Evolutionary conservation across 2,888 invertebrate genomes (phyloP).

Genomic region (Microctonus aethiopoides): DNA sequence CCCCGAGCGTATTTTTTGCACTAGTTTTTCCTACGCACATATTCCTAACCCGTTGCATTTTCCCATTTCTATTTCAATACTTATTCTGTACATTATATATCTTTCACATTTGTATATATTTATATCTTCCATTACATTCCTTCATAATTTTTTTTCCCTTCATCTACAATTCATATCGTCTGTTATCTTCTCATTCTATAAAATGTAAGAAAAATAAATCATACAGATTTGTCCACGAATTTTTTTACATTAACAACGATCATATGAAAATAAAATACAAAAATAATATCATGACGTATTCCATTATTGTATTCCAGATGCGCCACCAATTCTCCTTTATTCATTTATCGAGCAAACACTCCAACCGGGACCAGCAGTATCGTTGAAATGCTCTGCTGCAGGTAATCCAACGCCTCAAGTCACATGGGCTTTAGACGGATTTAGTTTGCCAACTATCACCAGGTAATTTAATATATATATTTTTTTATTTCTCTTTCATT

Average conservation of each 20-base stretch:
- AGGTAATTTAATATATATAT: conserved; percentile 56
- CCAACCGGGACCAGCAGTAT: conserved; percentile 82
- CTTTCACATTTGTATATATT: conserved; percentile 11
- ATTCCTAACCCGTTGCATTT: conserved; percentile 12
- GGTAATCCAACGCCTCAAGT: conserved; percentile 84
- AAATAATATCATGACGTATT: conserved; percentile 32
- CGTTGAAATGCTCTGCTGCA: conserved; percentile 80
- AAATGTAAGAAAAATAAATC: too few relatives aligned
- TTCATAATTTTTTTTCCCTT: conserved; percentile 18
- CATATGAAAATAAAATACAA: not conserved
- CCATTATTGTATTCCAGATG: conserved; percentile 70
- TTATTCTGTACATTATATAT: conserved; percentile 11
- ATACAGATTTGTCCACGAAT: too few relatives aligned
- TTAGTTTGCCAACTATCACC: conserved; percentile 73
- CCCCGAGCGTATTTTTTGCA: conserved; percentile 1
- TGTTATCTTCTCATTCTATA: too few relatives aligned
- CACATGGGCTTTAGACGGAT: conserved; percentile 80
- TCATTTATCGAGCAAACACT: conserved; percentile 83
- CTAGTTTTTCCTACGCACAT: not conserved
- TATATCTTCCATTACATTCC: conserved; percentile 21
- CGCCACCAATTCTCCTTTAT: conserved; percentile 79
- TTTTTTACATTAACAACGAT: too few relatives aligned
- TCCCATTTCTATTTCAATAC: not conserved
- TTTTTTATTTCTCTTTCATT: not conserved
- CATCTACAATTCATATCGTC: too few relatives aligned